These are phyloP conservation scores for Drosophila nigricruria DNA, from an alignment of 2,888 invertebrate genomes.

Conservation along the genomic window DNA sequence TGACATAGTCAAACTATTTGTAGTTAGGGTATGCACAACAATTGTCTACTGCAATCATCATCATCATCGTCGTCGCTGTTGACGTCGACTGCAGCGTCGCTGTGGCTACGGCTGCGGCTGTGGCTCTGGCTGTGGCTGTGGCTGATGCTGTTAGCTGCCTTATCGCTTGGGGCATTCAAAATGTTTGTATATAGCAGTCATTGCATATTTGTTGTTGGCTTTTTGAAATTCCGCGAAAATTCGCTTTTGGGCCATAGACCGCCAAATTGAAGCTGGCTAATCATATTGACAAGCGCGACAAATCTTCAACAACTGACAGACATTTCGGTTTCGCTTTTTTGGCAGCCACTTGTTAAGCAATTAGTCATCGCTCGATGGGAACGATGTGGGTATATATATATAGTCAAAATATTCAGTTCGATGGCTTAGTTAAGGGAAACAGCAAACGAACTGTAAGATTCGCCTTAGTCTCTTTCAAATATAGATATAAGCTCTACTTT, in stretches of 20 bases:
- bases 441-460: not conserved
- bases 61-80: constrained; percentile 35
- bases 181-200: constrained; percentile 44
- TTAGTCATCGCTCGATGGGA: constrained; percentile 46
- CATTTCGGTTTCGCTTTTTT: constrained; percentile 39
- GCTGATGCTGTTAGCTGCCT: constrained; percentile 9
- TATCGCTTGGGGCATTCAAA: constrained; percentile 55
- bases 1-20: not conserved
- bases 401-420: not conserved
- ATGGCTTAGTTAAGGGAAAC: not conserved
- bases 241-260: constrained; percentile 22
- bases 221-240: constrained; percentile 51
- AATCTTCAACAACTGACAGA: constrained; percentile 53
- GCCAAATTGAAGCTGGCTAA: constrained; percentile 40
- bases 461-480: too few species aligned
- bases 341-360: constrained; percentile 51
- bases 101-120: not conserved
- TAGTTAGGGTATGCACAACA: constrained; percentile 13
- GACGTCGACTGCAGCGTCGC: constrained; percentile 25
- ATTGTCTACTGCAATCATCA: constrained; percentile 43
- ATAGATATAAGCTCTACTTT: not conserved
- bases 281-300: constrained; percentile 67
- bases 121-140: not conserved
- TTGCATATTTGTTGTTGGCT: constrained; percentile 39
- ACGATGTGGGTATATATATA: not conserved